Conservation (phyloP, 2,797 vertebrate genomes). For the Rhinatrema bivittatum region DNA sequence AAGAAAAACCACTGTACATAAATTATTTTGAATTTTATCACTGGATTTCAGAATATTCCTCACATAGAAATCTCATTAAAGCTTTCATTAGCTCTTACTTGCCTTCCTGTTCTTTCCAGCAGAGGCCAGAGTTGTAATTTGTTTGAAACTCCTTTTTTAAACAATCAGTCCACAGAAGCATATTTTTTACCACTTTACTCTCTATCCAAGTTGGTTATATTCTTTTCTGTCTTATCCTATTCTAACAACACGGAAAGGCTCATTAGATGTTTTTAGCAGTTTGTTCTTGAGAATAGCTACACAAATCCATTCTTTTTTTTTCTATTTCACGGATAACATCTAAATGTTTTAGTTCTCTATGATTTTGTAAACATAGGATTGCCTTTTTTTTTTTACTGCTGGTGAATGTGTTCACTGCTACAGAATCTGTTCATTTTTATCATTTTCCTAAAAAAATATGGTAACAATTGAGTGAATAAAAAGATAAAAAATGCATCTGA, state of each 20-base stretch:
- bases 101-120: constrained; percentile 31
- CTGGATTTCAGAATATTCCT: constrained; percentile 39
- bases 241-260: constrained; percentile 1
- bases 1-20: constrained; percentile 20
- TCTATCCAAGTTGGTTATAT: not conserved
- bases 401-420: too few relatives aligned
- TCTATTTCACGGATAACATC: too few relatives aligned
- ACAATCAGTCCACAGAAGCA: constrained; percentile 26
- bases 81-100: constrained; percentile 39
- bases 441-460: too few relatives aligned
- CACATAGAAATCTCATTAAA: constrained; percentile 47
- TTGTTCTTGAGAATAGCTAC: too few relatives aligned
- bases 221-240: constrained; percentile 9
- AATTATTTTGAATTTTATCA: constrained; percentile 36
- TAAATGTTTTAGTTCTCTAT: too few relatives aligned
- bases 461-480: too few relatives aligned
- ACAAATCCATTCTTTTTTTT: too few relatives aligned
- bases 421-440: too few relatives aligned
- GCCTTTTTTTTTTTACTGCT: too few relatives aligned
- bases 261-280: too few relatives aligned
- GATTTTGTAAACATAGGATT: too few relatives aligned
- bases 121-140: constrained; percentile 21
- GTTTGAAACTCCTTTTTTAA: constrained; percentile 14
- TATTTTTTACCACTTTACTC: constrained; percentile 10
- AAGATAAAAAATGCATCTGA: too few relatives aligned